A percentile compares a stretch with the other conserved stretches of the same genome.
Evolutionary conservation across 1,140 invertebrate genomes (phyloP).

Genomic region (Pseudachorutes palmiensis): DNA sequence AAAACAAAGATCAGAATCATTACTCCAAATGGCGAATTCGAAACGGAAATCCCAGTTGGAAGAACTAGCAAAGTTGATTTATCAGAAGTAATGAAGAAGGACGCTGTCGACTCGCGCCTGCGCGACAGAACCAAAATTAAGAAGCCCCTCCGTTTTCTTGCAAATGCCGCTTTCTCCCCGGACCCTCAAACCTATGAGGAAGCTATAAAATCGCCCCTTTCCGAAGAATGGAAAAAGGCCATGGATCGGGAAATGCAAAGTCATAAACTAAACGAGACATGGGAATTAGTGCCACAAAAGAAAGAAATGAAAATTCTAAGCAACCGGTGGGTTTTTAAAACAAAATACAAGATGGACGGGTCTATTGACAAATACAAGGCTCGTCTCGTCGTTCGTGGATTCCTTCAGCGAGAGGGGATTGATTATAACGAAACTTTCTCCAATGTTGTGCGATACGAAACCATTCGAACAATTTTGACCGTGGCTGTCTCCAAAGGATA

Average conservation of each 20-base stretch:
- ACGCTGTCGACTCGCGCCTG: too few relatives aligned
- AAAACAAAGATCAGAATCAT: too few relatives aligned
- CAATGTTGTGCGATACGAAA: conserved; percentile 37
- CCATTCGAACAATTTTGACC: conserved; percentile 28
- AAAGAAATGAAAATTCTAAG: conserved; percentile 40
- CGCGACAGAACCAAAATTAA: not conserved
- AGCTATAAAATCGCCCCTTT: conserved; percentile 21
- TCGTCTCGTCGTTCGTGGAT: conserved; percentile 42
- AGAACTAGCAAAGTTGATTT: too few relatives aligned
- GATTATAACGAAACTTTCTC: conserved; percentile 40
- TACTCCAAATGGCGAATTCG: too few relatives aligned
- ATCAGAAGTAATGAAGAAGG: too few relatives aligned
- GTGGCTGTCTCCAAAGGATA: conserved; percentile 19
- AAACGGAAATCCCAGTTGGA: too few relatives aligned
- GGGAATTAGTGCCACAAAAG: conserved; percentile 41
- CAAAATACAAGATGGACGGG: conserved; percentile 39
- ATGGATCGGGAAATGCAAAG: conserved; percentile 34
- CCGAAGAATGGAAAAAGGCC: conserved; percentile 29
- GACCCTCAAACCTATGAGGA: conserved; percentile 23
- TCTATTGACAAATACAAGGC: conserved; percentile 43
- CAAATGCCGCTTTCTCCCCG: not conserved
- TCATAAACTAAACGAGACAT: conserved; percentile 33
- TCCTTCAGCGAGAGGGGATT: conserved; percentile 30
- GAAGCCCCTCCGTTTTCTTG: not conserved
- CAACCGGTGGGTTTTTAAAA: conserved; percentile 42